phyloP scores from a whole-genome alignment of 1,140 invertebrate species.

The Brachystomella parvula region DNA sequence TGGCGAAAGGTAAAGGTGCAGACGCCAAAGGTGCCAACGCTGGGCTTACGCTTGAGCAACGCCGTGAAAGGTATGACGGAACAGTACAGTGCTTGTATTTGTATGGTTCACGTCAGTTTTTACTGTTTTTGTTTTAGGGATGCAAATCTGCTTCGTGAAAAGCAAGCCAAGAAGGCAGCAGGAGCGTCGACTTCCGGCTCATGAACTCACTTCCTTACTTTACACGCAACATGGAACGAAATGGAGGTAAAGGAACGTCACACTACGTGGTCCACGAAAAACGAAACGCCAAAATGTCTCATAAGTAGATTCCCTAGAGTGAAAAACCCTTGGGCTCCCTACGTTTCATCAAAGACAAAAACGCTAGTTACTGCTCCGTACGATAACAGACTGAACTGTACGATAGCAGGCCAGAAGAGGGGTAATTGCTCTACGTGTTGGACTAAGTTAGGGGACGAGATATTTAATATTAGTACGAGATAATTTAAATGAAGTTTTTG shows the following conservation, averaged over 20 bases:
- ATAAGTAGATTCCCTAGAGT: too few species aligned
- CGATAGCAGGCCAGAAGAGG: too few species aligned
- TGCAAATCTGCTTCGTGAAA: conserved; percentile 71
- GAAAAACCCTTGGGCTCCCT: not conserved
- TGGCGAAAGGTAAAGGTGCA: conserved; percentile 56
- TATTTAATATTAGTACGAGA: too few species aligned
- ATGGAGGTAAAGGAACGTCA: not conserved
- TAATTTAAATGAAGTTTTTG: too few species aligned
- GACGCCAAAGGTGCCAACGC: conserved; percentile 55
- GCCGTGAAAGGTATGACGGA: conserved; percentile 60
- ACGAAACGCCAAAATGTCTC: too few species aligned
- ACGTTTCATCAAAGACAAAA: too few species aligned
- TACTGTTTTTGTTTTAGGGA: conserved; percentile 53
- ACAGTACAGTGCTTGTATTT: not conserved
- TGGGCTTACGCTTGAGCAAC: conserved; percentile 63
- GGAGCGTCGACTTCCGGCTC: not conserved
- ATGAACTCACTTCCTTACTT: not conserved
- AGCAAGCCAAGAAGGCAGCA: conserved; percentile 53
- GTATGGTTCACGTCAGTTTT: conserved; percentile 20
- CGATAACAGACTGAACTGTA: too few species aligned
- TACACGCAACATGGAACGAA: not conserved
- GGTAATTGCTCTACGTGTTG: too few species aligned
- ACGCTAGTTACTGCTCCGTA: too few species aligned
- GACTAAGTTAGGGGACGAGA: too few species aligned
- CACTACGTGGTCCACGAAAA: too few species aligned